Evolutionary conservation across 2,797 vertebrate genomes (phyloP).

Genomic region (Euthynnus affinis): DNA sequence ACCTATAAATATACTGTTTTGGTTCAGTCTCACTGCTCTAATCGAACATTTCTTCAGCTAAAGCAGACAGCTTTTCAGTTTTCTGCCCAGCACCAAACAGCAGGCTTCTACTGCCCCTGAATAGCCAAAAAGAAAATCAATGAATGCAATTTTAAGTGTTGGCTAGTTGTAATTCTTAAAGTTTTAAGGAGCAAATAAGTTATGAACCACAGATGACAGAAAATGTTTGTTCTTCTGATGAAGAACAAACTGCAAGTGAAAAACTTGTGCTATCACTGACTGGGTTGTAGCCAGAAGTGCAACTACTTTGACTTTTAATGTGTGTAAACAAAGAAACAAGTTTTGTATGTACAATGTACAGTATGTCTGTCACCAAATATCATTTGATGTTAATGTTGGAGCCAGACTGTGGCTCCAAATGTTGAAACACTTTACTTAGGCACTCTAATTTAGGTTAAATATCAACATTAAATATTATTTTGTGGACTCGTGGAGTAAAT

Average conservation of each 20-base stretch:
- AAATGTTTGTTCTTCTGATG: background rate
- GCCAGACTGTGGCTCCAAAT: too few relatives aligned
- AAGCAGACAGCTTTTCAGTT: background rate
- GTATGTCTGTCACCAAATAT: rapidly evolving
- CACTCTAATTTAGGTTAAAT: too few relatives aligned
- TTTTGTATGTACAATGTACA: background rate
- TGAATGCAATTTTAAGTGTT: background rate
- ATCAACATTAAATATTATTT: too few relatives aligned
- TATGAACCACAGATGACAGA: too few relatives aligned
- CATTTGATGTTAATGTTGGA: background rate
- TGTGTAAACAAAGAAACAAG: background rate
- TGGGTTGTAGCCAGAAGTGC: too few relatives aligned
- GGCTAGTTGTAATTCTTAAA: background rate
- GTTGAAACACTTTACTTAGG: background rate
- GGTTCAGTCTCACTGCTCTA: background rate
- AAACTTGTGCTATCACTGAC: background rate
- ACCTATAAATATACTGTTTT: too few relatives aligned
- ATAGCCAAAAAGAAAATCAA: background rate
- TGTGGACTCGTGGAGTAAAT: background rate
- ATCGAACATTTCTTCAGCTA: background rate
- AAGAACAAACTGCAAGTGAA: background rate
- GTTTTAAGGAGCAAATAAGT: too few relatives aligned
- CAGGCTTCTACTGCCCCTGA: background rate
- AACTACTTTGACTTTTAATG: background rate
- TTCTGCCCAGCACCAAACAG: too few relatives aligned